Percentiles rank a stretch among this genome's conserved stretches.
phyloP scores from a whole-genome alignment of 2,888 invertebrate species.

The Bombylius major region DNA sequence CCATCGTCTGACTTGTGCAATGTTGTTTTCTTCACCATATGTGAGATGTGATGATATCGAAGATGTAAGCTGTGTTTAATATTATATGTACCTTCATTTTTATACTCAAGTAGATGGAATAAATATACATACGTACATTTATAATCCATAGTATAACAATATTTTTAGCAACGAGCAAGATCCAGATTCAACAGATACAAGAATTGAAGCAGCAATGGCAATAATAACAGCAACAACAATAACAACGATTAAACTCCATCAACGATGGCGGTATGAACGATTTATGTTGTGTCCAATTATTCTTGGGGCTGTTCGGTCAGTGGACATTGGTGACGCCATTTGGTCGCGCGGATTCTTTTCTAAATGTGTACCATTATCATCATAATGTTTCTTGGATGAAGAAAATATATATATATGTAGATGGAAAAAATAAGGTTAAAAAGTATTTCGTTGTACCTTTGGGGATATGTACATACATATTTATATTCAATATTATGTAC shows the following conservation, averaged over 20 bases:
- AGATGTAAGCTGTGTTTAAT: neutral
- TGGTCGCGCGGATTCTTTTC: slow-evolving; percentile 9
- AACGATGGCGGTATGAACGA: neutral
- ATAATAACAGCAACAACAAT: neutral
- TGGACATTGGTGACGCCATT: slow-evolving; percentile 14
- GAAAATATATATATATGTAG: too few relatives aligned
- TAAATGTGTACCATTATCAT: neutral
- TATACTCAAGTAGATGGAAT: neutral
- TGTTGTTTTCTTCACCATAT: neutral
- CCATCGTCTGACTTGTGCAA: neutral
- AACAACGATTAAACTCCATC: neutral
- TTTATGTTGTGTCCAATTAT: slow-evolving; percentile 9
- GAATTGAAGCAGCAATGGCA: too few relatives aligned
- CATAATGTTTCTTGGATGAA: too few relatives aligned
- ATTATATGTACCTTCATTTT: too few relatives aligned
- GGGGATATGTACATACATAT: too few relatives aligned
- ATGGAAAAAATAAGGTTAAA: too few relatives aligned
- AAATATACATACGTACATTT: neutral
- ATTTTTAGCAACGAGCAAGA: neutral
- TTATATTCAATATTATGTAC: too few relatives aligned
- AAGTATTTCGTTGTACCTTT: too few relatives aligned
- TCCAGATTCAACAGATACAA: too few relatives aligned
- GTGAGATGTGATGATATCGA: neutral
- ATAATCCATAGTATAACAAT: neutral
- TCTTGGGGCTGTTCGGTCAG: neutral